Base-by-base conservation (phyloP, 2,888 invertebrate species). In the Cosmopolites sordidus region DNA sequence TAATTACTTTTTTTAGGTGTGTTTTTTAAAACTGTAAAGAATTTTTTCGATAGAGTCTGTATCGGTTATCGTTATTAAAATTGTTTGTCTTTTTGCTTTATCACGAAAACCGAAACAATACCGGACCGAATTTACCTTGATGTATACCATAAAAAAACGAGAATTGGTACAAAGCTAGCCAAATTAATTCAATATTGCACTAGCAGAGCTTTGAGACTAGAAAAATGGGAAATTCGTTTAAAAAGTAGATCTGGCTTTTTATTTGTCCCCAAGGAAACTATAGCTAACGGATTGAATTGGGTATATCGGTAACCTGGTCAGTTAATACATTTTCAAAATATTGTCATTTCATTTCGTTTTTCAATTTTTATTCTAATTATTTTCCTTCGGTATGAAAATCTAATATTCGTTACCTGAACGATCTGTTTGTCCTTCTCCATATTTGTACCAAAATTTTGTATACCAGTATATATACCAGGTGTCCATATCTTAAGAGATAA, bases 291-390 rank as follows among this genome's bases (percentile, higher is more conserved):
- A 33, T 33, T 33, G 33, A 33, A 12, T 12, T 11, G 33, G 33
- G 33, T 33, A 33, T 33, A 33, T 33, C 33, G 33, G 33, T 33
- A 33, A 33, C 33, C 33, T 33, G n/a, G 33, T 33, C 33, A 33
- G 33, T 33, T 33, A 33, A 33, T 33, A 33, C 33, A 33, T 33
- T 33, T 33, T 33, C 33, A 33, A 33, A 33, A 33, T 33, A 33
- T 33, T 33, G 33, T 33, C n/a, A 4, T 33, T 33, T 33, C 33
- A 33, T 27, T 27, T 27, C 27, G 27, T 27, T 33, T 33, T 12
- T 11, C 33, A 12, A 33, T 33, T 33, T 33, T 33, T 8, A 22
- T 22, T 33, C n/a, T 11, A 33, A 33, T 33, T 33, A 33, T 33
- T 9, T 33, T 12, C 12, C 33, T 33, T n/a, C 33, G 12, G 11